phyloP scores from a whole-genome alignment of 2,888 invertebrate species.

The Linhomoeus sp. region DNA sequence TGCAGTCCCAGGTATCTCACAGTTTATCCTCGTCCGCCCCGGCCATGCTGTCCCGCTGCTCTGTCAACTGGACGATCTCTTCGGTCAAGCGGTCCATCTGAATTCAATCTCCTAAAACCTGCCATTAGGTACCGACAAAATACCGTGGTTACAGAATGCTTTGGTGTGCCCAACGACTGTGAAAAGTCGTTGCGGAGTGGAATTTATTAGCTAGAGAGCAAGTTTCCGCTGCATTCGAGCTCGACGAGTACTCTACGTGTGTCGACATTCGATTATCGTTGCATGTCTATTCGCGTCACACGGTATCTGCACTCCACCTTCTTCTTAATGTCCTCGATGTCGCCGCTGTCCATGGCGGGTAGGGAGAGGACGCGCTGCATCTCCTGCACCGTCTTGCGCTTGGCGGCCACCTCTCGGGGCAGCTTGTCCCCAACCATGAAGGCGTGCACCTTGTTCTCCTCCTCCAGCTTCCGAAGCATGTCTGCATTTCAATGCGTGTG shows the following conservation, averaged over 20 bases:
- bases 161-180: no score
- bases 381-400: slow-evolving; percentile 46
- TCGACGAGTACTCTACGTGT: no score
- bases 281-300: no score
- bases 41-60: slow-evolving; percentile 45
- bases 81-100: slow-evolving; percentile 35
- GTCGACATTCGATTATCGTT: no score
- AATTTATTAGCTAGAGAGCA: no score
- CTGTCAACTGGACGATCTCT: slow-evolving; percentile 51
- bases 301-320: no score
- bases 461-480: slow-evolving; percentile 49
- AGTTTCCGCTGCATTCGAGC: no score
- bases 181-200: no score
- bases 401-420: slow-evolving; percentile 46
- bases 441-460: slow-evolving; percentile 52
- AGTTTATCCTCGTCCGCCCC: slow-evolving; percentile 49
- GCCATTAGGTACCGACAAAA: no score
- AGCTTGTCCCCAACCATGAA: slow-evolving; percentile 58
- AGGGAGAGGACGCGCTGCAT: slow-evolving; percentile 47
- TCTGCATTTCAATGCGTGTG: slow-evolving; percentile 25
- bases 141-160: no score
- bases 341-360: slow-evolving; percentile 44
- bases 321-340: slow-evolving; percentile 42
- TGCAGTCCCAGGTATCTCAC: no score
- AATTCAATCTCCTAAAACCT: no score